Evolutionary conservation across 1,140 invertebrate species (phyloP).

Genomic region (Tetramorium simillimum): DNA sequence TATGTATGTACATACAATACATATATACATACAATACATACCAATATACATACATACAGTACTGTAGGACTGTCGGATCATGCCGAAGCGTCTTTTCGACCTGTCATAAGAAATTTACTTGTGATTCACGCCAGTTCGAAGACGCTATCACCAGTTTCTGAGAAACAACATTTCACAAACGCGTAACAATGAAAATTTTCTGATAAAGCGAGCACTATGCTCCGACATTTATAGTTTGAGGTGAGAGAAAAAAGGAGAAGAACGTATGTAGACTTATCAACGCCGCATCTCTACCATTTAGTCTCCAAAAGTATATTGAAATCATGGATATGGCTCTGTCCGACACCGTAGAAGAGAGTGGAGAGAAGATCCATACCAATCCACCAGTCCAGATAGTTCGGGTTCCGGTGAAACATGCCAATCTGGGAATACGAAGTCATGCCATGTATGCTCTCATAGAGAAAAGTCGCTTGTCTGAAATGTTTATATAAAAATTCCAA

Average conservation of each 20-base stretch:
- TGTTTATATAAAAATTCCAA: not conserved
- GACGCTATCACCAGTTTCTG: not conserved
- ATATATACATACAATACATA: no score
- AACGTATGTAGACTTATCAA: not conserved
- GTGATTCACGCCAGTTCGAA: no score
- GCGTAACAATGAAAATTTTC: not conserved
- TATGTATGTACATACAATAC: no score
- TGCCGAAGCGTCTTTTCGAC: no score
- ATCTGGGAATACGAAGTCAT: conserved; percentile 84
- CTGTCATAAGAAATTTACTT: no score
- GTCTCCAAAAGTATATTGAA: conserved; percentile 57
- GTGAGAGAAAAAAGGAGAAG: not conserved
- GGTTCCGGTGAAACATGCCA: conserved; percentile 84
- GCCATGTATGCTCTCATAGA: conserved; percentile 79
- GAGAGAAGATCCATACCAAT: conserved; percentile 71
- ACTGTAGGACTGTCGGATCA: no score
- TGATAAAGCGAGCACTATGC: not conserved
- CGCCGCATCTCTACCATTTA: not conserved
- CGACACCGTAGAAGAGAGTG: conserved; percentile 75
- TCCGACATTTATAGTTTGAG: not conserved
- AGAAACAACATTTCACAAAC: not conserved
- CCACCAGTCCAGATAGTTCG: conserved; percentile 74
- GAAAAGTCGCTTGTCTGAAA: not conserved
- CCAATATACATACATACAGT: no score
- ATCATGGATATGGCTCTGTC: conserved; percentile 67